These are phyloP conservation scores for Clinocottus analis DNA, from an alignment of 2,113 vertebrate species.

Conservation along the genomic window DNA sequence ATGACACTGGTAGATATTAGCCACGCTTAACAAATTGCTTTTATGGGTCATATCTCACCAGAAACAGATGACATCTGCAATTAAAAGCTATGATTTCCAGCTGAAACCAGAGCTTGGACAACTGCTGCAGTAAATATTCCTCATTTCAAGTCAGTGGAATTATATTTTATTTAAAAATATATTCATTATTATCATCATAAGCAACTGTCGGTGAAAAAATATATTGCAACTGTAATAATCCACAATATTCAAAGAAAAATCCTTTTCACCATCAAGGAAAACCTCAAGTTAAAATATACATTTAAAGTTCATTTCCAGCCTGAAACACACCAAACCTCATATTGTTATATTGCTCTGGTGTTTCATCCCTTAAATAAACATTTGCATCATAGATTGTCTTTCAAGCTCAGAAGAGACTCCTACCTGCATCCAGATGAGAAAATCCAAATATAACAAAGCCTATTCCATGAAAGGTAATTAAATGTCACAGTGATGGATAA, in stretches of 20 bases:
- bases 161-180: constrained; percentile 8
- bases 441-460: constrained; percentile 9
- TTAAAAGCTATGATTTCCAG: constrained; percentile 72
- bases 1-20: constrained; percentile 71
- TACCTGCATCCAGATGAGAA: constrained; percentile 9
- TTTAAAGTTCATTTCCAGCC: neutral
- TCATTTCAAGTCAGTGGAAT: constrained; percentile 21
- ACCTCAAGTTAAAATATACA: neutral
- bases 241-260: neutral
- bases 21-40: constrained; percentile 52
- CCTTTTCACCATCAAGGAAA: neutral
- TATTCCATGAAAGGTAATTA: constrained; percentile 28
- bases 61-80: constrained; percentile 70
- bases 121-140: constrained; percentile 46
- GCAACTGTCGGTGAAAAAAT: neutral
- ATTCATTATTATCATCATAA: constrained; percentile 16
- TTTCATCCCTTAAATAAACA: neutral
- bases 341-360: neutral
- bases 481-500: constrained; percentile 54
- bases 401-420: neutral
- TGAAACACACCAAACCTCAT: neutral
- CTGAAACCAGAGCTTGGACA: constrained; percentile 28
- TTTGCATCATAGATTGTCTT: neutral
- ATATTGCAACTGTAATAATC: neutral
- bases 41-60: constrained; percentile 68